A percentile compares a stretch with the other conserved stretches of the same genome.
Evolutionary conservation across 2,797 vertebrate species (phyloP).

Genomic region (Lepilemur ruficaudatus): DNA sequence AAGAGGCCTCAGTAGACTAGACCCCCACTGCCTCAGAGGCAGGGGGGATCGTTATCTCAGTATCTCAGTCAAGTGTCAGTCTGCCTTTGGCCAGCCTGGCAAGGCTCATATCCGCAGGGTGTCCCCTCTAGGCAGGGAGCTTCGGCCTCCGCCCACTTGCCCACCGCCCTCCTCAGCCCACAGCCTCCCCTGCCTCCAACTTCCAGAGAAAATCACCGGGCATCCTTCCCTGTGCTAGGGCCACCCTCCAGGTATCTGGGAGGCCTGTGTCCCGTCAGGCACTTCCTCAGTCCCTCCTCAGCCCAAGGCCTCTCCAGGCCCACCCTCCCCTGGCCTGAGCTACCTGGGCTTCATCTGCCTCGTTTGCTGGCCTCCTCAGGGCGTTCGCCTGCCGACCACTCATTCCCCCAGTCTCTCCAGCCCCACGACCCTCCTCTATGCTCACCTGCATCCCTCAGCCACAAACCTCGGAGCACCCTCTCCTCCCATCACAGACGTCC

Average conservation of each 20-base stretch:
- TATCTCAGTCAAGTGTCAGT: no score
- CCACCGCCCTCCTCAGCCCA: neutral
- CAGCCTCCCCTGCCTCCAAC: neutral
- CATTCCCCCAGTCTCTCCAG: neutral
- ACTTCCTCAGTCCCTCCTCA: neutral
- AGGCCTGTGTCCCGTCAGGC: neutral
- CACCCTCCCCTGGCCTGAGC: rapidly evolving
- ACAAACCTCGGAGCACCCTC: neutral
- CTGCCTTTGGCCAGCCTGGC: no score
- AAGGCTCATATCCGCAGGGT: no score
- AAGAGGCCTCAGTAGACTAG: no score
- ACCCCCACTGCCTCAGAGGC: no score
- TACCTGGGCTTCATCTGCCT: neutral
- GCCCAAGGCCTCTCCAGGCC: neutral
- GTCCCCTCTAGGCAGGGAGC: neutral
- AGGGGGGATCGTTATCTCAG: no score
- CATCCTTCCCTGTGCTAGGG: neutral
- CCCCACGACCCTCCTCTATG: neutral
- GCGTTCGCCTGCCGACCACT: neutral
- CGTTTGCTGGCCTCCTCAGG: neutral
- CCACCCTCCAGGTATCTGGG: no score
- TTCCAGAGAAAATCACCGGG: neutral
- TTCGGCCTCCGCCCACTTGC: neutral
- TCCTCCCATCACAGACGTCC: neutral
- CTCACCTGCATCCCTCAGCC: neutral